phyloP scores from a whole-genome alignment of 64 coral and sea anemone species.

The Hydrozoanthus tunicans region DNA sequence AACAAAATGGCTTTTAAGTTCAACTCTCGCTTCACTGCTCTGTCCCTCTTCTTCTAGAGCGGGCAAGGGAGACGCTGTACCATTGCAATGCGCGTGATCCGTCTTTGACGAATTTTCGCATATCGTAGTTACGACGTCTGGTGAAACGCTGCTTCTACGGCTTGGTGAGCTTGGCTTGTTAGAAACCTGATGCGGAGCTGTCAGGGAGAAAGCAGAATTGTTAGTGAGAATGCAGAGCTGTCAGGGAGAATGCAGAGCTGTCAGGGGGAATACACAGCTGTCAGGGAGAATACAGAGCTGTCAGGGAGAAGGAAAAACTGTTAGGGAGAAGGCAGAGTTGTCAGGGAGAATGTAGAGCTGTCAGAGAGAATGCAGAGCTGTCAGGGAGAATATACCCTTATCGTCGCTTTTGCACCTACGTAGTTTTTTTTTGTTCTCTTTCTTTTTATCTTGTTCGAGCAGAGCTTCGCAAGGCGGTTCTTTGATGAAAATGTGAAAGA shows the following conservation, averaged over 20 bases:
- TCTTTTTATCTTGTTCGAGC: slow-evolving; percentile 39
- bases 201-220: no score
- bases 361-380: no score
- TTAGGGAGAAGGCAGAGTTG: no score
- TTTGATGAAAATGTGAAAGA: slow-evolving; percentile 53
- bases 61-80: not conserved
- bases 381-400: no score
- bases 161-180: not conserved
- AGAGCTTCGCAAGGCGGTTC: slow-evolving; percentile 49
- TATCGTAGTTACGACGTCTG: slow-evolving; percentile 15
- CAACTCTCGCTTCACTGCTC: not conserved
- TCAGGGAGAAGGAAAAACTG: no score
- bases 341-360: no score
- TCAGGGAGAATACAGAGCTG: no score
- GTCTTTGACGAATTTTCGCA: slow-evolving; percentile 23
- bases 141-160: slow-evolving; percentile 24
- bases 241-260: no score
- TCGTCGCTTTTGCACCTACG: no score
- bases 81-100: slow-evolving; percentile 35
- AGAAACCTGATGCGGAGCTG: slow-evolving; percentile 20
- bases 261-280: no score
- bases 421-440: slow-evolving; percentile 31
- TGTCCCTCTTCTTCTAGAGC: not conserved
- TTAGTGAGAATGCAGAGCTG: no score
- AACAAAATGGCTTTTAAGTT: not conserved